Percentiles rank a stretch among this genome's conserved stretches.
phyloP scores from a whole-genome alignment of 2,888 invertebrate species.

The Mesoligia furuncula region DNA sequence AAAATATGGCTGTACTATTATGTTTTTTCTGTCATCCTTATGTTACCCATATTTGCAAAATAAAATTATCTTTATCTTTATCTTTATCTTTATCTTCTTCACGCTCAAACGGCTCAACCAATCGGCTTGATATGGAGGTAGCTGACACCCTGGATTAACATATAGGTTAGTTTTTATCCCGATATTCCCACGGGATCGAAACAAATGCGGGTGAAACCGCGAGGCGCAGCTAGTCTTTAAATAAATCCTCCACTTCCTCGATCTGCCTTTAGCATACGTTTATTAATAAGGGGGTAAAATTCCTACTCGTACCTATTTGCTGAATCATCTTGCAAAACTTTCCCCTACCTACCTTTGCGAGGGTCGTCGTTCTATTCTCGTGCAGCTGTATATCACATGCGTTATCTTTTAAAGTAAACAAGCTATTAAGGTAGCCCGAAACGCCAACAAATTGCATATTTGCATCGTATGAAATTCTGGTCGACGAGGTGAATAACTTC shows the following conservation, averaged over 20 bases:
- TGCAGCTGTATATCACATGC: conserved; percentile 25
- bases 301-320: neutral
- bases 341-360: neutral
- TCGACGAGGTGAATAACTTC: neutral
- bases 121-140: too few species aligned
- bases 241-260: neutral
- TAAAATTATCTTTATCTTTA: too few species aligned
- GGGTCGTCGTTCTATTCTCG: conserved; percentile 19
- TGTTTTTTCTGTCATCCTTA: too few species aligned
- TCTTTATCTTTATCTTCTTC: too few species aligned
- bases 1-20: too few species aligned
- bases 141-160: too few species aligned
- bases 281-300: neutral
- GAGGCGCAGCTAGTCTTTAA: too few species aligned
- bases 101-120: too few species aligned
- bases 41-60: too few species aligned
- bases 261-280: neutral
- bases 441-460: conserved; percentile 53
- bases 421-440: conserved; percentile 45
- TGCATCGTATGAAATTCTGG: conserved; percentile 48
- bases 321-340: neutral
- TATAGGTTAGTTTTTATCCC: too few species aligned
- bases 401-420: conserved; percentile 51
- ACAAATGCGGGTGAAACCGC: too few species aligned
- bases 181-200: too few species aligned